Percentiles rank a stretch among this genome's conserved stretches.
phyloP scores from a whole-genome alignment of 2,113 vertebrate genomes.

The Ageneiosus marmoratus region DNA sequence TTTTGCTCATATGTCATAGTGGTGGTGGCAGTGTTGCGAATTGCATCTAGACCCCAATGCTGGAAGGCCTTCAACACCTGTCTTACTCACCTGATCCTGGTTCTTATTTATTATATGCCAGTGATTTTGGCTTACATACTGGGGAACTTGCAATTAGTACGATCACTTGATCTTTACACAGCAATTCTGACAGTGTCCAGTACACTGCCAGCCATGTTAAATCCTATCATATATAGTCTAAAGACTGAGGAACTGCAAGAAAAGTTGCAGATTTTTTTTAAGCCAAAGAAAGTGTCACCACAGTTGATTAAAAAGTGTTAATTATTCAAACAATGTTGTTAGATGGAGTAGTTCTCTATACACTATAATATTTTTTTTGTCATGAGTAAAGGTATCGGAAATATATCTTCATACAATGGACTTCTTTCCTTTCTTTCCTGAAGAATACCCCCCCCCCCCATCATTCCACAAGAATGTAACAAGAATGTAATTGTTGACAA shows the following conservation, averaged over 20 bases:
- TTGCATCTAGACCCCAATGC: slow-evolving; percentile 47
- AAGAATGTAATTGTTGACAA: too few relatives aligned
- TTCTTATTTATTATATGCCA: slow-evolving; percentile 56
- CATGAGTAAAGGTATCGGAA: too few relatives aligned
- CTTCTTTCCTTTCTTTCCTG: too few relatives aligned
- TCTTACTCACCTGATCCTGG: slow-evolving; percentile 54
- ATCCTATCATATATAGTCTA: slow-evolving; percentile 60
- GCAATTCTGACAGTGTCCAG: slow-evolving; percentile 51
- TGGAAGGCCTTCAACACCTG: slow-evolving; percentile 59
- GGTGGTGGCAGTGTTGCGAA: slow-evolving; percentile 47
- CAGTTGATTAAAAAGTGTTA: neutral
- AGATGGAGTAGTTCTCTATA: too few relatives aligned
- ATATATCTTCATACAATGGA: too few relatives aligned
- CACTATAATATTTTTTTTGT: neutral
- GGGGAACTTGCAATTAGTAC: slow-evolving; percentile 35
- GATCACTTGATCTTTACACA: slow-evolving; percentile 44
- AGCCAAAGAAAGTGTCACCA: slow-evolving; percentile 43
- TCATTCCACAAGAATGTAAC: too few relatives aligned
- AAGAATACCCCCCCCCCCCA: too few relatives aligned
- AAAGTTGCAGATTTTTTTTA: slow-evolving; percentile 42
- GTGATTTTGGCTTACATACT: slow-evolving; percentile 52
- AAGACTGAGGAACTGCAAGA: slow-evolving; percentile 58
- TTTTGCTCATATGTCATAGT: slow-evolving; percentile 51
- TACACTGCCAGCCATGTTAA: slow-evolving; percentile 55
- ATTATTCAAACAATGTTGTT: neutral